phyloP scores from a whole-genome alignment of 2,797 vertebrate species.

The Pogonophryne albipinna region DNA sequence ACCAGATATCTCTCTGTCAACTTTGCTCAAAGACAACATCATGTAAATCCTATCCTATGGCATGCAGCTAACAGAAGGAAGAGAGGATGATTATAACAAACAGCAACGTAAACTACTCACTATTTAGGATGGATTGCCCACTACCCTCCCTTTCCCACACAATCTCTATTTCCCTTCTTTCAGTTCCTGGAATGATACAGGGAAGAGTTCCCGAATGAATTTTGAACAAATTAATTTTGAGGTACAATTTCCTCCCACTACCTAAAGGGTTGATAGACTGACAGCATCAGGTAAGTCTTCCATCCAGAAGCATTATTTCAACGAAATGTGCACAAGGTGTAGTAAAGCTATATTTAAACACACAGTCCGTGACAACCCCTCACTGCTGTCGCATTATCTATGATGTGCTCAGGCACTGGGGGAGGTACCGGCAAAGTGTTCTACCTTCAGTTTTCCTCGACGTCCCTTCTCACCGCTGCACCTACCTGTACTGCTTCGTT shows the following conservation, averaged over 20 bases:
- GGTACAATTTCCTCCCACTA: slow-evolving; percentile 23
- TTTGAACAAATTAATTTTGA: slow-evolving; percentile 26
- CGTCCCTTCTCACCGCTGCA: background rate
- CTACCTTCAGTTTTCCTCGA: slow-evolving; percentile 35
- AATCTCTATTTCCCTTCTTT: slow-evolving; percentile 14
- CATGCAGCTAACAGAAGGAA: slow-evolving; percentile 35
- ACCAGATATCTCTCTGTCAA: slow-evolving; percentile 61
- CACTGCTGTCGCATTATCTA: slow-evolving; percentile 57
- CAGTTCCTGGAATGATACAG: slow-evolving; percentile 28
- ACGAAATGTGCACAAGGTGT: slow-evolving; percentile 42
- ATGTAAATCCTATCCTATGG: slow-evolving; percentile 60
- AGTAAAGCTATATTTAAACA: slow-evolving; percentile 73
- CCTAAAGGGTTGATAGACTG: slow-evolving; percentile 52
- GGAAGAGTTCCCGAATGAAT: slow-evolving; percentile 37
- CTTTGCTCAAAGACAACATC: slow-evolving; percentile 66
- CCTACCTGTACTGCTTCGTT: slow-evolving; percentile 29
- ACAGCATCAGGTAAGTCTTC: slow-evolving; percentile 54
- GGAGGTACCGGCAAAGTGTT: slow-evolving; percentile 45
- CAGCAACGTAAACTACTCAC: slow-evolving; percentile 56
- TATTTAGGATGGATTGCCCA: slow-evolving; percentile 73
- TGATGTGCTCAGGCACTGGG: slow-evolving; percentile 41
- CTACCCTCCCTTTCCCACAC: slow-evolving; percentile 12
- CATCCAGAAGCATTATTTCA: slow-evolving; percentile 62
- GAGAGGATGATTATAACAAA: slow-evolving; percentile 58
- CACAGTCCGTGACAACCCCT: slow-evolving; percentile 54